These are phyloP conservation scores for Ecdyonurus torrentis DNA, from an alignment of 2,888 invertebrate species.

Conservation along the genomic window DNA sequence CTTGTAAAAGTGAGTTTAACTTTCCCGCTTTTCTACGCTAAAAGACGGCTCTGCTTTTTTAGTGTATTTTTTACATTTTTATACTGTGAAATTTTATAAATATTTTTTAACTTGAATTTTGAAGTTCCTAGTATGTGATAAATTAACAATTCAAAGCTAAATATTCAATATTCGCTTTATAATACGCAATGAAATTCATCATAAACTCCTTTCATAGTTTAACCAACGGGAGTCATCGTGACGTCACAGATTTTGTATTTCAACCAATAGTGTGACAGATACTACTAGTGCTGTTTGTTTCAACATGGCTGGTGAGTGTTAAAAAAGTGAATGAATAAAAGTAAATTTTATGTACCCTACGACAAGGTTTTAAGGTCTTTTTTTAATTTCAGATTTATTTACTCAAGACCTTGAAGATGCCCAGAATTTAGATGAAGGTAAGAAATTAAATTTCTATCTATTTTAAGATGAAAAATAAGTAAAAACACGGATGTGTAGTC, in stretches of 20 bases:
- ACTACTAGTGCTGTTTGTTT: slow-evolving; percentile 9
- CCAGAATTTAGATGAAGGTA: slow-evolving; percentile 7
- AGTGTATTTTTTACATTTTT: too few relatives aligned
- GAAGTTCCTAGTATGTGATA: not conserved
- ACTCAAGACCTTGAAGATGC: slow-evolving; percentile 7
- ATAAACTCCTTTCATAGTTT: not conserved
- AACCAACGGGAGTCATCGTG: not conserved
- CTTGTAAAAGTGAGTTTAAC: not conserved
- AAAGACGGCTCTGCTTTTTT: too few relatives aligned
- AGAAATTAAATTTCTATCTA: not conserved
- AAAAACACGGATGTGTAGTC: not conserved
- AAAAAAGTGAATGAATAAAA: slow-evolving; percentile 6
- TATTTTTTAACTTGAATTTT: too few relatives aligned
- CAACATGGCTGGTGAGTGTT: slow-evolving; percentile 12
- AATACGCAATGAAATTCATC: too few relatives aligned
- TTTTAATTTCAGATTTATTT: slow-evolving; percentile 9
- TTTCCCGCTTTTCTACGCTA: not conserved
- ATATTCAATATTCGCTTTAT: too few relatives aligned
- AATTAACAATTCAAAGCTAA: too few relatives aligned
- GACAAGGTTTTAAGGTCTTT: slow-evolving; percentile 2
- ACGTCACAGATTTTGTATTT: not conserved
- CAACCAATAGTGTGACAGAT: not conserved
- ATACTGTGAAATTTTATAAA: too few relatives aligned
- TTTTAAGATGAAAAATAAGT: not conserved
- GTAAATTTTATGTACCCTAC: slow-evolving; percentile 5